phyloP scores from a whole-genome alignment of 2,888 invertebrate genomes.

The Caenorhabditis drosophilae region DNA sequence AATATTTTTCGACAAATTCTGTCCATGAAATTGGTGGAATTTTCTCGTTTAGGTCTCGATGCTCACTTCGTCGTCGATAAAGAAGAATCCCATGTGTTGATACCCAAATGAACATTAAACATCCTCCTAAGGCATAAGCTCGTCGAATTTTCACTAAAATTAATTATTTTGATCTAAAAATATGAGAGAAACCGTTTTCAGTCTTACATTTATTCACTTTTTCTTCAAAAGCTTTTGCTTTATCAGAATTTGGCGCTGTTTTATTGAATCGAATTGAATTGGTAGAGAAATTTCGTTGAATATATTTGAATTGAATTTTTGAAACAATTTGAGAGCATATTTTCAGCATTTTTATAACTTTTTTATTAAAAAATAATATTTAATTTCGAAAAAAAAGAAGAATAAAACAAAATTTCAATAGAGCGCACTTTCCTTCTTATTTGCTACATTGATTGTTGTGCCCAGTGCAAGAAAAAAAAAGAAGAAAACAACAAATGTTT shows the following conservation, averaged over 20 bases:
- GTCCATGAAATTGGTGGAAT: conserved; percentile 49
- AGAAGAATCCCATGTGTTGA: conserved; percentile 50
- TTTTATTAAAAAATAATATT: neutral
- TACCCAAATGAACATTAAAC: conserved; percentile 50
- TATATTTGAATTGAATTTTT: too few relatives aligned
- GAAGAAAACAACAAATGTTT: too few relatives aligned
- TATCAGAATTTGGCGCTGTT: conserved; percentile 5
- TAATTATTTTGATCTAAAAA: neutral
- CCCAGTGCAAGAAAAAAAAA: neutral
- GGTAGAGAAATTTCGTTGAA: too few relatives aligned
- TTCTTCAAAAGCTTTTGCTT: conserved; percentile 13
- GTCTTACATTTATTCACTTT: conserved; percentile 23
- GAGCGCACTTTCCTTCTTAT: conserved; percentile 5
- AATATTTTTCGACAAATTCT: conserved; percentile 38
- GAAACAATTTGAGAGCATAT: too few relatives aligned
- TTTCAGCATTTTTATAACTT: neutral
- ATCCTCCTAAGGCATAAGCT: conserved; percentile 50
- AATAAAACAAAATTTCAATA: conserved; percentile 1
- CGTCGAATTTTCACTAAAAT: conserved; percentile 49
- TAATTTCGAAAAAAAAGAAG: neutral
- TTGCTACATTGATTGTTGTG: neutral
- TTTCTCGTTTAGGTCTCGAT: conserved; percentile 38
- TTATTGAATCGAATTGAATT: conserved; percentile 17
- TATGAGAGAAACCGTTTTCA: neutral
- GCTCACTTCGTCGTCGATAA: conserved; percentile 37